These are phyloP conservation scores for Noctua pronuba DNA, from an alignment of 2,888 invertebrate genomes.

Conservation along the genomic window DNA sequence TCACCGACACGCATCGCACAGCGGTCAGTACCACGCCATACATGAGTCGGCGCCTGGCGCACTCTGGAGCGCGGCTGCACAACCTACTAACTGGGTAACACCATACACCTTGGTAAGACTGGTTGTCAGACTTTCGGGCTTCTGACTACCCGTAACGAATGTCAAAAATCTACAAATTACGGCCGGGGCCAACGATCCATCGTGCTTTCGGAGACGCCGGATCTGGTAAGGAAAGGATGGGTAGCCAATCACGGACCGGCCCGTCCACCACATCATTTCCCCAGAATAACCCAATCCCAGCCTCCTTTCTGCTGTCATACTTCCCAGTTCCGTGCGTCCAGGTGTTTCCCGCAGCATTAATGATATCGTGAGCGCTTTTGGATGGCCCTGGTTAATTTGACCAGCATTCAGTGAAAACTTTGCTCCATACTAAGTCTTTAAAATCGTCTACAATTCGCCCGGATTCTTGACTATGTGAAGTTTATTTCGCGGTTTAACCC, in stretches of 20 bases:
- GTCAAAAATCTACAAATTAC: not conserved
- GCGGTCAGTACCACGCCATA: slow-evolving; percentile 75
- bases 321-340: not conserved
- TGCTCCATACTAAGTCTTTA: not conserved
- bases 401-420: not conserved
- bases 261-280: not conserved
- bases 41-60: slow-evolving; percentile 46
- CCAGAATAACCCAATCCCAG: not conserved
- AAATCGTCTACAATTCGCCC: not conserved
- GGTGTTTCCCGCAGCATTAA: not conserved
- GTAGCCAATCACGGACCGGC: not conserved
- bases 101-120: not conserved
- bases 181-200: not conserved
- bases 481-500: not conserved
- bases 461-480: not conserved
- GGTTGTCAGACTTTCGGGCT: not conserved
- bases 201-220: not conserved
- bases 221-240: not conserved
- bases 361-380: not conserved
- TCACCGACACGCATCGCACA: slow-evolving; percentile 87
- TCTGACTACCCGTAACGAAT: not conserved
- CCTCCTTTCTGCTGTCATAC: not conserved
- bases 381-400: not conserved
- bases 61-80: not conserved
- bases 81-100: not conserved